phyloP scores from a whole-genome alignment of 2,888 invertebrate species.

The Sesia bembeciformis region DNA sequence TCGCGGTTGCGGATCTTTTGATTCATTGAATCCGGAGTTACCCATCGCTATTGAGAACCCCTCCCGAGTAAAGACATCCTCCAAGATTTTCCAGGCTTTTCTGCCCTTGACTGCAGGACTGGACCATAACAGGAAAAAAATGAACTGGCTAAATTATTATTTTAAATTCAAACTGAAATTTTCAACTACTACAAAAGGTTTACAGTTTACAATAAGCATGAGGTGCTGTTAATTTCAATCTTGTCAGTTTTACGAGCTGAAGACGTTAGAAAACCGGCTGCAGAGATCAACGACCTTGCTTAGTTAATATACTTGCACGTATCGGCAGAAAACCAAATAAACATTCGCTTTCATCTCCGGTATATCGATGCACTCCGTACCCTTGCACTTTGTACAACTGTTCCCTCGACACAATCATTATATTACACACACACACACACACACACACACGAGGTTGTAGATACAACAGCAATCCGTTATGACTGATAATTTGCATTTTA shows the following conservation, averaged over 20 bases:
- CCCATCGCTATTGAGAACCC: too few relatives aligned
- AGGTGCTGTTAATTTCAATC: neutral
- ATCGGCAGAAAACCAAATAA: slow-evolving; percentile 64
- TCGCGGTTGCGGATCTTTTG: too few relatives aligned
- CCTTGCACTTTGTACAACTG: slow-evolving; percentile 58
- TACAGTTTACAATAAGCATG: too few relatives aligned
- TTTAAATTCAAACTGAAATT: too few relatives aligned
- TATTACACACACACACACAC: slow-evolving; percentile 32
- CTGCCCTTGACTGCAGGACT: too few relatives aligned
- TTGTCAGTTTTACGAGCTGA: slow-evolving; percentile 26
- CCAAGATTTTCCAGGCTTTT: too few relatives aligned
- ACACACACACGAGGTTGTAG: slow-evolving; percentile 36
- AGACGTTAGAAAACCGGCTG: slow-evolving; percentile 25
- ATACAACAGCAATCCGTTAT: slow-evolving; percentile 36
- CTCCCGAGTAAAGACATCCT: too few relatives aligned
- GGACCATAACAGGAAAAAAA: too few relatives aligned
- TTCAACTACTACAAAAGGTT: too few relatives aligned
- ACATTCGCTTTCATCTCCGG: slow-evolving; percentile 66
- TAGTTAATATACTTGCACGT: slow-evolving; percentile 49
- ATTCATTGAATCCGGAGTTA: too few relatives aligned
- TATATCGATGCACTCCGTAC: slow-evolving; percentile 63
- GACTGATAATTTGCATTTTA: neutral
- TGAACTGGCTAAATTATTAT: too few relatives aligned
- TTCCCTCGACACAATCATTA: slow-evolving; percentile 38
- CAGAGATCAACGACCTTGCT: slow-evolving; percentile 41